Conservation (phyloP, 2,113 vertebrate genomes). For the Chaenocephalus aceratus region DNA sequence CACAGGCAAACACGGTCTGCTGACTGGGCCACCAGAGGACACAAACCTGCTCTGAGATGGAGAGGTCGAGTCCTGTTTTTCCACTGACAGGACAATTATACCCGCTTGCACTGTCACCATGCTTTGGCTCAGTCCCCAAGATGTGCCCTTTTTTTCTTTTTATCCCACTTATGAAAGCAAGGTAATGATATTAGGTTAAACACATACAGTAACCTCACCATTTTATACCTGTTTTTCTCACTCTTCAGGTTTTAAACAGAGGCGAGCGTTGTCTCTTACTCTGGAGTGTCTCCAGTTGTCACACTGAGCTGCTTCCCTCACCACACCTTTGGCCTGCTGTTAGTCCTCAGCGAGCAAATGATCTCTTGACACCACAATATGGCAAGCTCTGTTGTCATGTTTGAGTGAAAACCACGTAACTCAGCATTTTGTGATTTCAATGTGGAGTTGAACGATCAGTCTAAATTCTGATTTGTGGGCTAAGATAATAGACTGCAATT, state of each 20-base stretch:
- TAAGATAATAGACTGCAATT: not conserved
- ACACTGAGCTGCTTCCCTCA: conserved; percentile 69
- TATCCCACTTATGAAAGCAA: conserved; percentile 28
- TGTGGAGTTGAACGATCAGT: not conserved
- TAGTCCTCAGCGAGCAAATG: conserved; percentile 57
- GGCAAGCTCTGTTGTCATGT: conserved; percentile 34
- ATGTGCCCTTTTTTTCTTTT: not conserved
- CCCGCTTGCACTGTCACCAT: conserved; percentile 18
- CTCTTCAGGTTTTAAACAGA: conserved; percentile 11
- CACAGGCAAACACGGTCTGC: not conserved
- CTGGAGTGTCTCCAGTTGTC: conserved; percentile 69
- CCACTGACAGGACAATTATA: not conserved
- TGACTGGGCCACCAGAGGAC: conserved; percentile 24
- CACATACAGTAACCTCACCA: not conserved
- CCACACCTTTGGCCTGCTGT: conserved; percentile 52
- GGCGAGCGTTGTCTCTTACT: not conserved
- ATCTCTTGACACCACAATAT: conserved; percentile 79
- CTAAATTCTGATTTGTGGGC: too few relatives aligned
- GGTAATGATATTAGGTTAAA: conserved; percentile 15
- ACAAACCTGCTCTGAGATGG: not conserved
- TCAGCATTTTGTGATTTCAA: not conserved
- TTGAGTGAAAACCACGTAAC: conserved; percentile 2
- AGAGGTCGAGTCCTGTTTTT: conserved; percentile 14
- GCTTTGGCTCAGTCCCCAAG: conserved; percentile 18
- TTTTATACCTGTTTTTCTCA: conserved; percentile 16